Evolutionary conservation across 2,113 vertebrate genomes (phyloP), one percentile per base, ranked within the genome.

Genomic region (Rhabdornis inornatus): DNA sequence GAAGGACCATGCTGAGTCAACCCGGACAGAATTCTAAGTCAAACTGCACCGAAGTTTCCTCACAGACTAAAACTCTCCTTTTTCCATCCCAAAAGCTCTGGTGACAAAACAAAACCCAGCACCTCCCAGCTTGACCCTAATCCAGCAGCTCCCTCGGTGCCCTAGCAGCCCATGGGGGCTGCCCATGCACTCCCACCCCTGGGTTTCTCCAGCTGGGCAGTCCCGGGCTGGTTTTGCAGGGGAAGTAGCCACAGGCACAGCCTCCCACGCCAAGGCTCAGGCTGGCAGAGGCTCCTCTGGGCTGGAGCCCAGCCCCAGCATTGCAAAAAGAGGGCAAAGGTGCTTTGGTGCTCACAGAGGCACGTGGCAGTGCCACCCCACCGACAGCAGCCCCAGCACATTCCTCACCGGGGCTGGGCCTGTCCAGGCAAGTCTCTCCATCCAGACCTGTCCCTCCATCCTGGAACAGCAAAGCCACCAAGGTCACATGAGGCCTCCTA

Each of bases 1-100:
- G 39, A 64, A 55, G 77, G 3, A 4, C 80, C 83, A 78, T 88
- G 79, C 91, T 93, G 93, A 92, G 86, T 90, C 91, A 83, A 33
- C 8, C 65, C 14, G 5, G 56, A 16, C 52, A 86, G 56, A 64
- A 60, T 13, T 31, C 47, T 23, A n/a, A 78, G 30, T 15, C 24
- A 24, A 89, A 75, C 40, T 64, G 52, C 59, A 21, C 44, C 39
- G 6, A 5, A 24, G 55, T 75, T 83, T 60, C 80, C 74, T 74
- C 0, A 0, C n/a, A 9, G 10, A 3, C 28, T 64, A 68, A 71
- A 3, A 2, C 21, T 45, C 25, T n/a, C 17, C 57, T 25, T 37
- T 55, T 75, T 80, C 42, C 11, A 15, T 28, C 56, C 4, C 2
- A 3, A 80, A 87, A 40, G n/a, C 69, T 82, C 56, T 3, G 69